Base-by-base conservation (phyloP, 2,888 invertebrate species). In the Mythimna pallens region DNA sequence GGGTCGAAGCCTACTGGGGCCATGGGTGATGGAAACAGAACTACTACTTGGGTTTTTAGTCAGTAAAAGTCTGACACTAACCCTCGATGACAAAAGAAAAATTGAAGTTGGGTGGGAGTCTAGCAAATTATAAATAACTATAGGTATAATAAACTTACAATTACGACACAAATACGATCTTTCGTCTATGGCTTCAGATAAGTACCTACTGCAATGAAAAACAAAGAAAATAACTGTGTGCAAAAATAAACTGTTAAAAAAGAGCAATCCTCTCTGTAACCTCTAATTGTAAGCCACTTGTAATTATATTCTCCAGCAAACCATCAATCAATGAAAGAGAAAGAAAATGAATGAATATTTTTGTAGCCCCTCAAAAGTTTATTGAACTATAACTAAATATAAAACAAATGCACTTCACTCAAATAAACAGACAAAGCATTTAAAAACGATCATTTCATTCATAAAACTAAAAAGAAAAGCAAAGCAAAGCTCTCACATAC, bases 391-490 rank as follows among this genome's bases (percentile, higher is more conserved):
- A 55, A 54, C 34, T n/a, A 64, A 36, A 63, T 58, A n/a, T 22
- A 54, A 54, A 69, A 54, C 3, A 14, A 59, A 59, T 43, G 25
- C 30, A 64, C 34, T 57, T 43, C 20, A 25, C 14, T 12, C 6
- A 65, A 66, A 50, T 22, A 63, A 58, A 58, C 65, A 65, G 8
- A 50, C 17, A 66, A 30, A 50, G 20, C 25, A 40, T 40, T 63
- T 30, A 9, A 52, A 22, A 47, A 36, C 6, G 3, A 40, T 25
- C 14, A 20, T 62, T 43, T 52, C 17, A 57, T 54, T 52, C 34
- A 73, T 59, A 55, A 73, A 82, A 82, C 65, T 62, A 74, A 83
- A 67, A 66, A 36, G 30, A 61, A 70, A 74, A 67, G 17, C 74
- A 50, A 64, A 43, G 17, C 74, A 50, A 61, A 43, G 17, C 40